Base-by-base conservation (phyloP, 2,797 vertebrate species). In the Chrysocyon brachyurus region DNA sequence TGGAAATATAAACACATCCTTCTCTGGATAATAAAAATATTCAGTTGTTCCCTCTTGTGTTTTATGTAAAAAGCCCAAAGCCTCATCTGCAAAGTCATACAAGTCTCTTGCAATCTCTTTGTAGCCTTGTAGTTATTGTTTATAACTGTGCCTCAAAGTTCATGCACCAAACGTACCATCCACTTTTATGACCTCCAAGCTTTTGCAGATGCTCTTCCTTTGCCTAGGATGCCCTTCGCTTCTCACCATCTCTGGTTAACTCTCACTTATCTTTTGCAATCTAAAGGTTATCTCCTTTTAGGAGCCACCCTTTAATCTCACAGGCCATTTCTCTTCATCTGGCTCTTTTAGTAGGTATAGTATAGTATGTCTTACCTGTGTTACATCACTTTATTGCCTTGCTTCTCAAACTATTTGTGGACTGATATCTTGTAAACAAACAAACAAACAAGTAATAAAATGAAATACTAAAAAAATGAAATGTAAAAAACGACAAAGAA, bases 371-470 rank as follows among this genome's bases (percentile, higher is more conserved):
- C 46, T 10, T 81, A 54, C 22, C 63, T 82, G 52, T 33, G 5
- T 46, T 88, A 40, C 15, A n/a, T 94, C 33, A 81, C n/a, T 40
- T 90, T n/a, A 59, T 82, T 79, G 22, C 24, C 49, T 82, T 72
- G 31, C 63, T 93, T 15, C 11, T 94, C 63, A 72, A 78, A 89
- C 56, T 83, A 14, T 70, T 57, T 12, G 46, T 90, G n/a, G 12
- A 57, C 57, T 31, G 31, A 21, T 57, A 64, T 86, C 94, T 59
- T 75, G 49, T 93, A 82, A 92, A 95, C 66, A 87, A 91, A 94
- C 66, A 87, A 93, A 91, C 63, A 85, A 87, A 93, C 93, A 70
- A 82, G 17, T 68, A 54, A 68, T 66, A 82, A 86, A 89, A 40
- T 79, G 54, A 96, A 82, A 83, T 89, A 59, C 6, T 63, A 46